Evolutionary conservation across 2,888 invertebrate genomes (phyloP).

Genomic region (Troides helena): DNA sequence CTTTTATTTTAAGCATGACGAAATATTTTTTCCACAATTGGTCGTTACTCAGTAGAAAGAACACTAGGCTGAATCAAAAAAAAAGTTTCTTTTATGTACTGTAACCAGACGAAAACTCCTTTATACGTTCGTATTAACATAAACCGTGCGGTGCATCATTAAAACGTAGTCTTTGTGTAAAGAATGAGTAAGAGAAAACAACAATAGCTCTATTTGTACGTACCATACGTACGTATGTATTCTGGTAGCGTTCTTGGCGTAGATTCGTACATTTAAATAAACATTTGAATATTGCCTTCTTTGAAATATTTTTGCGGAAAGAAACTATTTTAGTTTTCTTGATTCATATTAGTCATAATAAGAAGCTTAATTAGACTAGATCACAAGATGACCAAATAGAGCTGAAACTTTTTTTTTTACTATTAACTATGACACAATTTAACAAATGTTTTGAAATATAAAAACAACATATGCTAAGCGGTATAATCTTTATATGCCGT

Average conservation of each 20-base stretch:
- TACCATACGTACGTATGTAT: background rate
- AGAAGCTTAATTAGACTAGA: too few species aligned
- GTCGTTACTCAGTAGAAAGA: background rate
- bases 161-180: constrained; percentile 26
- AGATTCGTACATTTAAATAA: too few species aligned
- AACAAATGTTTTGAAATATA: too few species aligned
- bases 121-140: constrained; percentile 24
- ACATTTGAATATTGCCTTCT: too few species aligned
- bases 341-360: too few species aligned
- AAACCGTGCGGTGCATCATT: constrained; percentile 26
- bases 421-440: too few species aligned
- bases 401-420: too few species aligned
- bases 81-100: constrained; percentile 17
- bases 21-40: background rate
- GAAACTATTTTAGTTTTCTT: too few species aligned
- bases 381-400: too few species aligned
- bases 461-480: background rate
- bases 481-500: background rate
- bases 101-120: constrained; percentile 16
- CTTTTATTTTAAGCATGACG: constrained; percentile 1
- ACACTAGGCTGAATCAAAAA: constrained; percentile 10
- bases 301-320: too few species aligned
- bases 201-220: constrained; percentile 6
- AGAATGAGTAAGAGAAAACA: constrained; percentile 25
- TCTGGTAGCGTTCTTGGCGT: too few species aligned